These are phyloP conservation scores for Epinephelus fuscoguttatus DNA, from an alignment of 2,113 vertebrate species.

Conservation along the genomic window DNA sequence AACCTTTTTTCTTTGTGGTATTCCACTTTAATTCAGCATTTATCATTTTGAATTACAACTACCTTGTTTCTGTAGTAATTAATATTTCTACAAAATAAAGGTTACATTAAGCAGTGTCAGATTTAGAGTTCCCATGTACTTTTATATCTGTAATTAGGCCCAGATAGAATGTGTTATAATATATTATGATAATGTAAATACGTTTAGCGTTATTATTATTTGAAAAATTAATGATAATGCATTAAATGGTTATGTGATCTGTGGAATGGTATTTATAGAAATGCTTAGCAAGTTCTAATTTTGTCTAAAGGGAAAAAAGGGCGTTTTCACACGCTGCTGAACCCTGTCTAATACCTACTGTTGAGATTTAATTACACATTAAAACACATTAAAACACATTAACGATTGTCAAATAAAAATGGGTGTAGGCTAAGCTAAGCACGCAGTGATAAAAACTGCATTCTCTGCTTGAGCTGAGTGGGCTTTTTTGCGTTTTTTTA, in stretches of 20 bases:
- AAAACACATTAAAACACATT: slow-evolving; percentile 72
- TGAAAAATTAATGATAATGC: neutral
- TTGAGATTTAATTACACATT: slow-evolving; percentile 71
- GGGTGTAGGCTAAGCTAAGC: slow-evolving; percentile 54
- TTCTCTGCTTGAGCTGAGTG: slow-evolving; percentile 58
- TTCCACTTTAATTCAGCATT: no score
- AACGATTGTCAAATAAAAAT: slow-evolving; percentile 69
- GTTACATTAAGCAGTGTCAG: slow-evolving; percentile 1
- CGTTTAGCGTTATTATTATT: neutral
- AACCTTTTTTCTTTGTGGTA: neutral
- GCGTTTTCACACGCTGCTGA: slow-evolving; percentile 25
- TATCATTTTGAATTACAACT: neutral
- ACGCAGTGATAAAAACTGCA: slow-evolving; percentile 53
- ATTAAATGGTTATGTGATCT: neutral
- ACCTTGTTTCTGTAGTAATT: slow-evolving; percentile 33
- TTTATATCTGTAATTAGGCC: slow-evolving; percentile 2
- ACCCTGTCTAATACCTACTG: slow-evolving; percentile 51
- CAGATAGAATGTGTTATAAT: neutral
- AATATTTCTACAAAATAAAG: slow-evolving; percentile 25
- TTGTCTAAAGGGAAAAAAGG: slow-evolving; percentile 14
- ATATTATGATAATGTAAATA: neutral
- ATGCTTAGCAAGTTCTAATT: slow-evolving; percentile 28
- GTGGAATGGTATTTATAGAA: slow-evolving; percentile 2
- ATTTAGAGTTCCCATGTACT: slow-evolving; percentile 2
- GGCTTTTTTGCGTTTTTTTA: slow-evolving; percentile 63